phyloP scores from a whole-genome alignment of 2,797 vertebrate genomes.

The Spinibarbus caldwelli region DNA sequence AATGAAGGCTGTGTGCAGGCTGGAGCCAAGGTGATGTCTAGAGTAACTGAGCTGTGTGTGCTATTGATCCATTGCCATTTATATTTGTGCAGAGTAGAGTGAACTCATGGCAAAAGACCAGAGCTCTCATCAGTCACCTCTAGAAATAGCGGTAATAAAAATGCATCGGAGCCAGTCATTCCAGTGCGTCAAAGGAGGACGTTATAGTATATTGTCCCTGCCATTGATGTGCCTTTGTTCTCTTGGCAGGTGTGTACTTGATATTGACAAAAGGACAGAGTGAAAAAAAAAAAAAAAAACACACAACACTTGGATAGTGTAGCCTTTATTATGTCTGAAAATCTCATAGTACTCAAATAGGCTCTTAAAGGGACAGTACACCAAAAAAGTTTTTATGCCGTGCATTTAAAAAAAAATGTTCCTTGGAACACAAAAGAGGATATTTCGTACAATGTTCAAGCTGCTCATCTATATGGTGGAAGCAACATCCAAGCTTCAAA shows the following conservation, averaged over 20 bases:
- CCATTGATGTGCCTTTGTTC: not conserved
- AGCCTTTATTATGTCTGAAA: not conserved
- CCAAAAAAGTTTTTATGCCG: not conserved
- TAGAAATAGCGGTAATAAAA: conserved; percentile 31
- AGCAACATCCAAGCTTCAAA: not conserved
- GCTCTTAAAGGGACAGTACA: not conserved
- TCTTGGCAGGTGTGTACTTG: conserved; percentile 5
- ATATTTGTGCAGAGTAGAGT: conserved; percentile 59
- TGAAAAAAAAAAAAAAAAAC: no score
- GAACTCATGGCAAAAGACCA: conserved; percentile 58
- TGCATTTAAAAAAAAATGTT: no score
- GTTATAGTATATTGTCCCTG: conserved; percentile 12
- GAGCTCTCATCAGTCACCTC: conserved; percentile 48
- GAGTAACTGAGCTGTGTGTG: conserved; percentile 60
- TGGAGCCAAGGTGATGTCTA: conserved; percentile 49
- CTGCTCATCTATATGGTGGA: not conserved
- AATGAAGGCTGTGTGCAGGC: conserved; percentile 43
- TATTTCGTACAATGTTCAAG: not conserved
- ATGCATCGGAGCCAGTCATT: conserved; percentile 29
- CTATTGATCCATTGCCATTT: conserved; percentile 62
- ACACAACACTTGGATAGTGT: not conserved
- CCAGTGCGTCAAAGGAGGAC: conserved; percentile 26
- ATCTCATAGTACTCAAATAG: not conserved
- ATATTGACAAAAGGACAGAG: conserved; percentile 1
- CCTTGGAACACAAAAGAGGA: not conserved